Percentiles rank a stretch among this genome's conserved stretches.
phyloP scores from a whole-genome alignment of 2,113 vertebrate species.

The Lophochroa leadbeateri region DNA sequence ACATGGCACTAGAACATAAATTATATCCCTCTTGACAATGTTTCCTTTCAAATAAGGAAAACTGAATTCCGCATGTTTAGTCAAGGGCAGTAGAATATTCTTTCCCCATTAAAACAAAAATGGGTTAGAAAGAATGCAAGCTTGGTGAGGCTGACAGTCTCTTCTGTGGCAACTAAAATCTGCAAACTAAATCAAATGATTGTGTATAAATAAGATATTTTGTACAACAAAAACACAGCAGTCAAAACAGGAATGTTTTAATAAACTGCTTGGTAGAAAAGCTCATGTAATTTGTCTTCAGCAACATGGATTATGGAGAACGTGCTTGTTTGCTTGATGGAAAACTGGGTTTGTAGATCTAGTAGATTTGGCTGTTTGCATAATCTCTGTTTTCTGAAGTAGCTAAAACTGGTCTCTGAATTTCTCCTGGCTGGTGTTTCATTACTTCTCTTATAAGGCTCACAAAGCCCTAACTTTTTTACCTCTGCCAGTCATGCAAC shows the following conservation, averaged over 20 bases:
- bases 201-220: not conserved
- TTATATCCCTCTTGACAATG: conserved; percentile 25
- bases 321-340: not conserved
- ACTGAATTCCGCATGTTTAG: not conserved
- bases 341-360: not conserved
- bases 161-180: not conserved
- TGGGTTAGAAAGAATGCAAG: not conserved
- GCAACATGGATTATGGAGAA: not conserved
- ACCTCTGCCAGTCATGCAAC: not conserved
- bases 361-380: not conserved
- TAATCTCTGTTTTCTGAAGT: not conserved
- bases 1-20: conserved; percentile 19
- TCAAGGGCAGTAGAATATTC: conserved; percentile 1
- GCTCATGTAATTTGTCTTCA: not conserved
- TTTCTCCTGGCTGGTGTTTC: not conserved
- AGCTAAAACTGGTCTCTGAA: not conserved
- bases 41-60: conserved; percentile 27
- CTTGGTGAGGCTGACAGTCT: not conserved
- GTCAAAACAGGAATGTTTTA: not conserved
- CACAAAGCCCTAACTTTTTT: not conserved
- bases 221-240: not conserved
- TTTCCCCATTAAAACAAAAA: not conserved
- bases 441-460: not conserved
- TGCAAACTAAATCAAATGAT: not conserved
- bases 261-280: not conserved